A percentile compares a stretch with the other conserved stretches of the same genome.
Conservation (phyloP, 2,888 invertebrate species). For the Netelia inedita region DNA sequence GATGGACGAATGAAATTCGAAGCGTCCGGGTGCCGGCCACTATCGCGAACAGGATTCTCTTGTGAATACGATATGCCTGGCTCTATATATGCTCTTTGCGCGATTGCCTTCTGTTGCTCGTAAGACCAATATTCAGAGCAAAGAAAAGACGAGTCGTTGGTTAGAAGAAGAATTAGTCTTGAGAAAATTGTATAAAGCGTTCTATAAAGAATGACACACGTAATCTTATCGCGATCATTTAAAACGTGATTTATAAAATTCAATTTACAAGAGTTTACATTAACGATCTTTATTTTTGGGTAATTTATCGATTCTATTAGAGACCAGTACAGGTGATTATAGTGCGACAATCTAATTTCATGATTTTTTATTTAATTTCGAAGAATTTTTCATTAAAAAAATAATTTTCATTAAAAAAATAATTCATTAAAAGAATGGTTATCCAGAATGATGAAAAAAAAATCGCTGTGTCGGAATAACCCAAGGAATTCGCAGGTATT, state of each 20-base stretch:
- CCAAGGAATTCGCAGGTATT: slow-evolving; percentile 8
- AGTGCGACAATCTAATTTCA: too few relatives aligned
- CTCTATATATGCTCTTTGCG: slow-evolving; percentile 23
- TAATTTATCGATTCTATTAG: too few relatives aligned
- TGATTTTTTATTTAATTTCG: too few relatives aligned
- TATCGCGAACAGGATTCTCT: slow-evolving; percentile 43
- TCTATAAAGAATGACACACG: neutral
- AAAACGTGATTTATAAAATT: too few relatives aligned
- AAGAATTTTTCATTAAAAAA: too few relatives aligned
- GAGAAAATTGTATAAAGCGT: neutral
- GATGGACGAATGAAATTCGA: slow-evolving; percentile 57
- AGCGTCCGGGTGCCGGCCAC: slow-evolving; percentile 20
- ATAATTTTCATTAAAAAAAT: too few relatives aligned
- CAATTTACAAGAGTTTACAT: too few relatives aligned
- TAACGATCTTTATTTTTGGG: too few relatives aligned
- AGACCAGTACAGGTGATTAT: too few relatives aligned
- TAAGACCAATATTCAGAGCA: neutral
- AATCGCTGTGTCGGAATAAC: neutral
- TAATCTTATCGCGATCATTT: too few relatives aligned
- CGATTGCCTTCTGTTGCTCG: slow-evolving; percentile 38
- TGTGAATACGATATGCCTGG: slow-evolving; percentile 35
- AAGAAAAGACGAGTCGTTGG: neutral
- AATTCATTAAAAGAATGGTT: neutral
- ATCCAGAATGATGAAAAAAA: neutral
- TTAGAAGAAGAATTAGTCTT: neutral